Base-by-base conservation (phyloP, 2,113 vertebrate species). In the Apistogramma diplotaenia region DNA sequence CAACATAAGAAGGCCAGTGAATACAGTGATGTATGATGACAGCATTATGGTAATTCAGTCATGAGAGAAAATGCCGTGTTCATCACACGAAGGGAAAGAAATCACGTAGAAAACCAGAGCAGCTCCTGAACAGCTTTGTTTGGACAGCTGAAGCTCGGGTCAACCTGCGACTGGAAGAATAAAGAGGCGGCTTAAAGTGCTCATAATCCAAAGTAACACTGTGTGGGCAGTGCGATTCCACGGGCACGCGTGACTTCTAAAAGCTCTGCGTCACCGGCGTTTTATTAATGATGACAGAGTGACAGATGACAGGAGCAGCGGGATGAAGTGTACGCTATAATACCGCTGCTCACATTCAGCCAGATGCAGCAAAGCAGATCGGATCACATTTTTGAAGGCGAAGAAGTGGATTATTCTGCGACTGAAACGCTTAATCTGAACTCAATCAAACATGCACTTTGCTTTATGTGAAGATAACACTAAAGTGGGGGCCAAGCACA, bases 401-500 rank as follows among this genome's bases (percentile, higher is more conserved):
- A 51, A 70, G 43, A 67, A 29, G 9, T 29, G 23, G 40, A 67
- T 12, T 49, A 12, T 49, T 67, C 16, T 0, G 4, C 62, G 19
- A 27, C 11, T 16, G 16, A 67, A 27, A 49, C 27, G 15, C 23
- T 7, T 49, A 4, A 49, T 49, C 40, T 67, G 9, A 67, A 27
- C 40, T 23, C 46, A 67, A 19, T 13, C 15, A 40, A 6, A 67
- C 15, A 1, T 46, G 46, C 40, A 67, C 29, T 29, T 67, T 9
- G 7, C 7, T 43, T 43, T 6, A 31, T 46, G 3, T 1, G 23
- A 19, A 46, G 62, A 46, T 49, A 27, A 3, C 46, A 0, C 3
- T 67, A 7, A 43, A 43, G 40, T 2, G 23, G 15, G 15, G 40
- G 0, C 0, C 0, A 67, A 46, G 37, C 23, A 67, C 37, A 19